Conservation (phyloP, 2,888 invertebrate genomes). For the Galeruca laticollis region DNA sequence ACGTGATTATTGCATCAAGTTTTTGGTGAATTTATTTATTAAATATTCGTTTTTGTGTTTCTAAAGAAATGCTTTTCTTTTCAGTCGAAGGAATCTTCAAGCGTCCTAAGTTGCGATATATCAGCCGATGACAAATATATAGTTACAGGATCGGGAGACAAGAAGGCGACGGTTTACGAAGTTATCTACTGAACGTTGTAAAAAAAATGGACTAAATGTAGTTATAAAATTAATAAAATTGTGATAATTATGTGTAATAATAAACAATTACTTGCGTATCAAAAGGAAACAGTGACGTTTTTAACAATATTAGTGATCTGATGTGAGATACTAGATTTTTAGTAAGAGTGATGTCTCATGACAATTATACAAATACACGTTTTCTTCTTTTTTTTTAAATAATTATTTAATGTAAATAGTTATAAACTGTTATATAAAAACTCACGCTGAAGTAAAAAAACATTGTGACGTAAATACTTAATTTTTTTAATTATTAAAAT, state of each 20-base stretch:
- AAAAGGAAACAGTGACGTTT: conserved; percentile 49
- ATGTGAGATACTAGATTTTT: conserved; percentile 57
- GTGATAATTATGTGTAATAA: conserved; percentile 63
- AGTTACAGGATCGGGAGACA: conserved; percentile 97
- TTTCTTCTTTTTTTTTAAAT: conserved; percentile 46
- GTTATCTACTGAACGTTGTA: conserved; percentile 80
- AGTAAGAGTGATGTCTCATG: conserved; percentile 64
- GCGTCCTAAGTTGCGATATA: conserved; percentile 98
- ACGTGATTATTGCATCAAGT: no score
- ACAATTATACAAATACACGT: conserved; percentile 56
- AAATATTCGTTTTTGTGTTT: no score
- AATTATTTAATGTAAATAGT: conserved; percentile 42
- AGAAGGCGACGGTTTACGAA: conserved; percentile 97
- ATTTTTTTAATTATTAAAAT: conserved; percentile 49
- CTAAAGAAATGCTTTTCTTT: conserved; percentile 61
- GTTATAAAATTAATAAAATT: conserved; percentile 56
- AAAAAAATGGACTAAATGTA: conserved; percentile 46
- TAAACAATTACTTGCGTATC: conserved; percentile 45
- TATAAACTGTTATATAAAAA: conserved; percentile 34
- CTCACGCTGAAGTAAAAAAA: conserved; percentile 9
- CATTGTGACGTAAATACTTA: conserved; percentile 48
- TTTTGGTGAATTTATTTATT: no score
- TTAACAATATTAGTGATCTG: conserved; percentile 57
- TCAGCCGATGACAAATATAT: conserved; percentile 98
- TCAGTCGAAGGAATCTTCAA: conserved; percentile 95